Percentiles rank a stretch among this genome's conserved stretches.
Conservation (phyloP, 37 sponge, comb jelly and placozoan species). For the Hexactinellida sp. region DNA sequence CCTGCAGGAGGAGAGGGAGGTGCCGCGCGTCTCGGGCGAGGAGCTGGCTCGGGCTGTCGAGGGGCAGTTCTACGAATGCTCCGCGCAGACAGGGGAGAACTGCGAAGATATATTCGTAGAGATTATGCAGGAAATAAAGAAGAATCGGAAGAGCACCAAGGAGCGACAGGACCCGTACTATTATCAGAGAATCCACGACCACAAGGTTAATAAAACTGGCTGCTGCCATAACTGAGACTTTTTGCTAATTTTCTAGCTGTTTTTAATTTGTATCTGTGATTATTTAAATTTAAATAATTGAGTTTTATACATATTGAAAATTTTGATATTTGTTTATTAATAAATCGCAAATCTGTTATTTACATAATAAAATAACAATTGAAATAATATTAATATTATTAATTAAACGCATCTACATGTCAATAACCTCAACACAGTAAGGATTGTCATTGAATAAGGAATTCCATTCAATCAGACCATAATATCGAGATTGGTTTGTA, state of each 20-base stretch:
- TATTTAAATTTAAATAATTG: neutral
- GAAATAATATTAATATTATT: neutral
- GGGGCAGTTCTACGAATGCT: neutral
- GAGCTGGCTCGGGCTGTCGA: neutral
- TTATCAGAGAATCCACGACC: slow-evolving; percentile 7
- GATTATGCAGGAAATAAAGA: neutral
- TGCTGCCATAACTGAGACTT: neutral
- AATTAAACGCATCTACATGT: neutral
- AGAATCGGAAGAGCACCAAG: neutral
- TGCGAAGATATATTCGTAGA: neutral
- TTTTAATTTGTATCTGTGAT: neutral
- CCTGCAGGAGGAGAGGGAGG: neutral
- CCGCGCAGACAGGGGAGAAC: neutral
- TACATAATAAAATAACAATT: no score
- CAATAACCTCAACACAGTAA: neutral
- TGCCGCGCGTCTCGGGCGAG: neutral
- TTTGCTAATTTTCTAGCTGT: neutral
- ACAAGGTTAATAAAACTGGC: neutral
- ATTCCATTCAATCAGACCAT: neutral
- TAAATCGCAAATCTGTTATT: no score
- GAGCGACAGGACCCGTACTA: neutral
- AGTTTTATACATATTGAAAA: neutral
- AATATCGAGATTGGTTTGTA: neutral
- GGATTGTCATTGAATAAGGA: neutral
- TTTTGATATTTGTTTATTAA: no score